Percentiles rank a stretch among this genome's conserved stretches.
phyloP scores from a whole-genome alignment of 2,888 invertebrate species.

The Odontomyia ornata region DNA sequence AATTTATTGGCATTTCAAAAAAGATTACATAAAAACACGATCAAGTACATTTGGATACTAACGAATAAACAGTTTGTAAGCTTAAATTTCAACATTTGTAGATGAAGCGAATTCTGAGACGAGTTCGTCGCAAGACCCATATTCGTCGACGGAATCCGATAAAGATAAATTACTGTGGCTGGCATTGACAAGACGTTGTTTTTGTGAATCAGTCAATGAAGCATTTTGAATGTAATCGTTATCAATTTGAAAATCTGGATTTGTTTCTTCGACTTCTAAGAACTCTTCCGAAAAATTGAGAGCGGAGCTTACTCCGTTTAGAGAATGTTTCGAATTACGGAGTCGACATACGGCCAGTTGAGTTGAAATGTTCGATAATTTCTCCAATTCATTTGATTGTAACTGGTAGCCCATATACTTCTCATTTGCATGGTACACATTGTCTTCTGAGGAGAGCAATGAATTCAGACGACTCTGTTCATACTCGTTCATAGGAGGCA shows the following conservation, averaged over 20 bases:
- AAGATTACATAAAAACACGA: no score
- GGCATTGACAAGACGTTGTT: neutral
- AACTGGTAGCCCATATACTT: neutral
- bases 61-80: neutral
- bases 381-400: neutral
- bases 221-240: neutral
- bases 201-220: constrained; percentile 26
- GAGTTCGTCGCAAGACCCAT: constrained; percentile 23
- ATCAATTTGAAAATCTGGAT: neutral
- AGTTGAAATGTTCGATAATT: neutral
- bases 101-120: constrained; percentile 2
- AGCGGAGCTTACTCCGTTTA: neutral
- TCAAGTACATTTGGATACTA: neutral
- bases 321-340: neutral
- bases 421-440: neutral
- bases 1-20: no score
- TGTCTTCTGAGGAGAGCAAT: neutral
- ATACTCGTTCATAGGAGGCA: neutral
- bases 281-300: neutral
- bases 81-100: neutral
- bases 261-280: neutral
- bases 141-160: constrained; percentile 5
- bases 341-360: neutral
- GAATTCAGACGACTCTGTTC: neutral
- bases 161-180: neutral